phyloP scores from a whole-genome alignment of 2,113 vertebrate genomes.

The Takifugu flavidus region DNA sequence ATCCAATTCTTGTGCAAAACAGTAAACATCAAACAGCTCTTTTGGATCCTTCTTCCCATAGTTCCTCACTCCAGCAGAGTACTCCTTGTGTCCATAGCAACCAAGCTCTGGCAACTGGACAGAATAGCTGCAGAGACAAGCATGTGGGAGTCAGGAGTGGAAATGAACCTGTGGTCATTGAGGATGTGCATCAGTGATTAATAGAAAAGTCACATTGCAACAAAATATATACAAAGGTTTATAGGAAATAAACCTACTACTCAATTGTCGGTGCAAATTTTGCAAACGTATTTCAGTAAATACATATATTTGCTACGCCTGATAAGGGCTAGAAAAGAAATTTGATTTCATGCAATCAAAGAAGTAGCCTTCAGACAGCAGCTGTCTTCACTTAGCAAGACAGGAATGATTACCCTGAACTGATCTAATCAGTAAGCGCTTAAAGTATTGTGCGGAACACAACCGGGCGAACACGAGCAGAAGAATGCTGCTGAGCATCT shows the following conservation, averaged over 20 bases:
- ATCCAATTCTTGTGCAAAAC: slow-evolving; percentile 82
- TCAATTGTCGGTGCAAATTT: too few relatives aligned
- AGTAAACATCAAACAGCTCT: slow-evolving; percentile 92
- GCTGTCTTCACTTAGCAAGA: too few relatives aligned
- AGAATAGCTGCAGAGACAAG: slow-evolving; percentile 80
- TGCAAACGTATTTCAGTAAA: not conserved
- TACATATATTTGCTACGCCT: not conserved
- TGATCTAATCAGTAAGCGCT: too few relatives aligned
- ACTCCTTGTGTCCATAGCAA: slow-evolving; percentile 89
- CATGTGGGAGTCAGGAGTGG: slow-evolving; percentile 20
- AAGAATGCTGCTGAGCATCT: slow-evolving; percentile 7
- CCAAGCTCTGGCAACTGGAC: slow-evolving; percentile 87
- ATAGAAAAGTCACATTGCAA: slow-evolving; percentile 5
- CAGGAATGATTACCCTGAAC: too few relatives aligned
- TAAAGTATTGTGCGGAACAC: not conserved
- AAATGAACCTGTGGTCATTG: slow-evolving; percentile 4
- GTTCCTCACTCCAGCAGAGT: slow-evolving; percentile 86
- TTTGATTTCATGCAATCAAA: not conserved
- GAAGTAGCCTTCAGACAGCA: too few relatives aligned
- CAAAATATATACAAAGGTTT: not conserved
- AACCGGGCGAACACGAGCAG: not conserved
- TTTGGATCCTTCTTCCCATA: slow-evolving; percentile 83
- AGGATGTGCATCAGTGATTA: too few relatives aligned
- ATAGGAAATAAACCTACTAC: not conserved
- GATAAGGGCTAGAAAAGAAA: not conserved